Conservation (phyloP, 2,113 vertebrate genomes). For the Elephas maximus region DNA sequence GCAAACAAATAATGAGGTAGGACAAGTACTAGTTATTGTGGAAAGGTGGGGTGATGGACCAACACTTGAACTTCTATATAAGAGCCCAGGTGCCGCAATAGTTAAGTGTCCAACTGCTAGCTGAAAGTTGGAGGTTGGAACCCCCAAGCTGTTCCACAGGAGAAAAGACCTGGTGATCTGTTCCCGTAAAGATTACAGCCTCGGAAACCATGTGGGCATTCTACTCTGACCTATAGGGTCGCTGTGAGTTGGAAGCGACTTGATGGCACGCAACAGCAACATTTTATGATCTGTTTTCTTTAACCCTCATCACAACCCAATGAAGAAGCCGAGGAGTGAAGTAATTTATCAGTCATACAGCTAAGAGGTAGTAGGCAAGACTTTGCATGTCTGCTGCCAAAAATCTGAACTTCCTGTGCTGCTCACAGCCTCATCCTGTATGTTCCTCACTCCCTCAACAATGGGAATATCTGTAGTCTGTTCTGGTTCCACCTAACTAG, state of each 20-base stretch:
- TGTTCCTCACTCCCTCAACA: not conserved
- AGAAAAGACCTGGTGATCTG: not conserved
- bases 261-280: not conserved
- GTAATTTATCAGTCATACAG: not conserved
- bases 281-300: not conserved
- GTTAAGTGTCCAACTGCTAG: not conserved
- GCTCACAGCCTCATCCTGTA: not conserved
- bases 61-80: not conserved
- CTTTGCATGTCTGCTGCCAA: not conserved
- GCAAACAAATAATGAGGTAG: not conserved
- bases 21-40: not conserved
- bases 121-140: not conserved
- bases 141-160: not conserved
- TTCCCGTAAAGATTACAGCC: not conserved
- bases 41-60: not conserved
- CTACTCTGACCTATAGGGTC: not conserved
- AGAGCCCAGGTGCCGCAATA: not conserved
- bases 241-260: not conserved
- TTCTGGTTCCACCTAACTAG: slow-evolving; percentile 12
- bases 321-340: slow-evolving; percentile 49
- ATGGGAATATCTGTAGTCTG: not conserved
- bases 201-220: not conserved
- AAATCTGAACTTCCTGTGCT: not conserved
- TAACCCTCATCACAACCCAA: not conserved
- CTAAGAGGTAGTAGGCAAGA: slow-evolving; percentile 3